A percentile compares a stretch with the other conserved stretches of the same genome.
These are phyloP conservation scores for Monochamus alternatus DNA, from an alignment of 2,888 invertebrate genomes.

Conservation along the genomic window DNA sequence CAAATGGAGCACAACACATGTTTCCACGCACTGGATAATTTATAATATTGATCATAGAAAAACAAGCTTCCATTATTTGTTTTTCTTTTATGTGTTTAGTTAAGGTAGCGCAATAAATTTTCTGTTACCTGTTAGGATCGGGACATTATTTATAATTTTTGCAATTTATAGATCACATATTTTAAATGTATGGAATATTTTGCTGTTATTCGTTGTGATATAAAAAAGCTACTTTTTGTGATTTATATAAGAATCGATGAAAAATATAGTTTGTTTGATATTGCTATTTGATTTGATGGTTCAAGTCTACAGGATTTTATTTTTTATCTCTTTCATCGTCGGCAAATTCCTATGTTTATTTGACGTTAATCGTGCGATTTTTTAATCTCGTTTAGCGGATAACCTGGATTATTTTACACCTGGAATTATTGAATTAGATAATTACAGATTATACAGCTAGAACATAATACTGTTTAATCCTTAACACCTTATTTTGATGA, in stretches of 20 bases:
- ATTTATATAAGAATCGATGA: too few species aligned
- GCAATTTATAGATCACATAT: conserved; percentile 1
- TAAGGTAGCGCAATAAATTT: conserved; percentile 22
- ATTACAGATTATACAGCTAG: neutral
- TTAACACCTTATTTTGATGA: neutral
- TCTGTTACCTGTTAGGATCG: neutral
- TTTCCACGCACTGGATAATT: neutral
- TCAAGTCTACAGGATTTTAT: too few species aligned
- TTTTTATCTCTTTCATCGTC: too few species aligned
- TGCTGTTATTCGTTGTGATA: too few species aligned
- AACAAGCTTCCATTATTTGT: conserved; percentile 19
- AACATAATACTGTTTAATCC: neutral
- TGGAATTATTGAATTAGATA: conserved; percentile 10
- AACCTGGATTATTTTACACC: conserved; percentile 1
- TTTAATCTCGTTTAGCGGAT: neutral
- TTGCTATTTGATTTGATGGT: too few species aligned
- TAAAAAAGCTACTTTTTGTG: too few species aligned
- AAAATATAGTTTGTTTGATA: too few species aligned
- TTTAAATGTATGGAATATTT: neutral
- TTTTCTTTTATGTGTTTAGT: conserved; percentile 20
- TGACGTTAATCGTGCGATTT: neutral
- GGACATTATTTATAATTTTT: conserved; percentile 15
- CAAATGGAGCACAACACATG: too few species aligned
- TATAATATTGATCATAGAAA: conserved; percentile 21
- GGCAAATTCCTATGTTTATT: neutral